These are phyloP conservation scores for Gambusia affinis DNA, from an alignment of 2,113 vertebrate species.

Conservation along the genomic window DNA sequence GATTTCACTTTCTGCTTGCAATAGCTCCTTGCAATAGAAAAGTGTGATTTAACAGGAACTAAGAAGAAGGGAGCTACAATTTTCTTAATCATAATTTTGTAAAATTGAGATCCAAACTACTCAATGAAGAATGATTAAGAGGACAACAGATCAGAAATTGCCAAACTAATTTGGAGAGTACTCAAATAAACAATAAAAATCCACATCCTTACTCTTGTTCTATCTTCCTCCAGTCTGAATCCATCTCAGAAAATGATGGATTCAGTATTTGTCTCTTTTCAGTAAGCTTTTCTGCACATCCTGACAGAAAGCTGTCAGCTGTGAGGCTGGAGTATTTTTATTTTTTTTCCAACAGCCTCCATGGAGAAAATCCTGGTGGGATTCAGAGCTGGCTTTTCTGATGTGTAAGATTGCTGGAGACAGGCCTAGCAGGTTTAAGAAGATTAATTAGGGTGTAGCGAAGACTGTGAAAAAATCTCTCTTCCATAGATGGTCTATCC, in stretches of 20 bases:
- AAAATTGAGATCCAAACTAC: constrained; percentile 16
- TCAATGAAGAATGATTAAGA: background rate
- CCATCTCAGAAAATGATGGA: constrained; percentile 61
- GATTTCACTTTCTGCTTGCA: constrained; percentile 2
- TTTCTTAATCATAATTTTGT: constrained; percentile 42
- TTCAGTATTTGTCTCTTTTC: constrained; percentile 50
- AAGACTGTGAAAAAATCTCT: constrained; percentile 71
- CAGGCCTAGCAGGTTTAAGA: constrained; percentile 73
- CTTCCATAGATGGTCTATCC: constrained; percentile 70
- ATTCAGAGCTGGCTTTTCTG: constrained; percentile 69
- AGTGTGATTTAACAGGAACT: background rate
- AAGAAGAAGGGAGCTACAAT: constrained; percentile 25
- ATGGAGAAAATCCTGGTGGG: constrained; percentile 72
- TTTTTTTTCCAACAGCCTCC: constrained; percentile 57
- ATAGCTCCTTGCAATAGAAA: background rate
- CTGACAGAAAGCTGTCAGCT: constrained; percentile 74
- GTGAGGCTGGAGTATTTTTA: constrained; percentile 58
- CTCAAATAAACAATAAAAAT: constrained; percentile 35
- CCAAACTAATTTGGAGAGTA: constrained; percentile 32
- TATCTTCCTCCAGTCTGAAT: constrained; percentile 46
- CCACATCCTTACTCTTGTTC: constrained; percentile 41
- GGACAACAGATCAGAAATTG: constrained; percentile 47
- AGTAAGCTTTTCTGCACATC: constrained; percentile 57
- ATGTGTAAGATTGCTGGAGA: constrained; percentile 70
- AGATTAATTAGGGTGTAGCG: constrained; percentile 79